These are phyloP conservation scores for Cactoblastis cactorum DNA, from an alignment of 2,888 invertebrate species.

Conservation along the genomic window DNA sequence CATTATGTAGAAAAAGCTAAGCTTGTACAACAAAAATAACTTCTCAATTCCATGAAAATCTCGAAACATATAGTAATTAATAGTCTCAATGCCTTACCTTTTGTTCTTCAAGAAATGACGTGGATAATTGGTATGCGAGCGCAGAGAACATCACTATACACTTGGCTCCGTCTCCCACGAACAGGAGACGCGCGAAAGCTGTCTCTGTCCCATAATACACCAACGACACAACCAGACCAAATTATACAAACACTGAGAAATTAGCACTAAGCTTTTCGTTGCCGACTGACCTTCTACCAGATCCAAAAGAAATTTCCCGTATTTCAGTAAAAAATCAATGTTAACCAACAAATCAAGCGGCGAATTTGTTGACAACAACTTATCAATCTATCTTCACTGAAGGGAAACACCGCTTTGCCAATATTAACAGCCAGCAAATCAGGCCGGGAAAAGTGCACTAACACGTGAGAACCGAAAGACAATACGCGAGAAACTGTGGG, in stretches of 20 bases:
- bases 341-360: constrained; percentile 41
- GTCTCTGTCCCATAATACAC: constrained; percentile 42
- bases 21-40: too few relatives aligned
- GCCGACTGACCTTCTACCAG: neutral
- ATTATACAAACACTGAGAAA: constrained; percentile 13
- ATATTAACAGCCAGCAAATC: constrained; percentile 30
- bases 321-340: constrained; percentile 41
- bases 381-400: constrained; percentile 40
- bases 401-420: constrained; percentile 23
- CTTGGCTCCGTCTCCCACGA: constrained; percentile 40
- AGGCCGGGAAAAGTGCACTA: constrained; percentile 48
- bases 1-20: too few relatives aligned
- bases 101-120: constrained; percentile 63
- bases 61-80: too few relatives aligned
- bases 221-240: constrained; percentile 1
- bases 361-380: constrained; percentile 18
- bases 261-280: neutral
- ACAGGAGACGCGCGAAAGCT: constrained; percentile 39
- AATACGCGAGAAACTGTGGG: constrained; percentile 75
- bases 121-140: constrained; percentile 65
- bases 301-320: constrained; percentile 16
- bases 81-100: constrained; percentile 44
- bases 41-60: too few relatives aligned
- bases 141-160: constrained; percentile 62
- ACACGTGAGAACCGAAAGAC: constrained; percentile 69